A percentile compares a stretch with the other conserved stretches of the same genome.
phyloP scores from a whole-genome alignment of 2,888 invertebrate genomes.

The Molorchus minor region DNA sequence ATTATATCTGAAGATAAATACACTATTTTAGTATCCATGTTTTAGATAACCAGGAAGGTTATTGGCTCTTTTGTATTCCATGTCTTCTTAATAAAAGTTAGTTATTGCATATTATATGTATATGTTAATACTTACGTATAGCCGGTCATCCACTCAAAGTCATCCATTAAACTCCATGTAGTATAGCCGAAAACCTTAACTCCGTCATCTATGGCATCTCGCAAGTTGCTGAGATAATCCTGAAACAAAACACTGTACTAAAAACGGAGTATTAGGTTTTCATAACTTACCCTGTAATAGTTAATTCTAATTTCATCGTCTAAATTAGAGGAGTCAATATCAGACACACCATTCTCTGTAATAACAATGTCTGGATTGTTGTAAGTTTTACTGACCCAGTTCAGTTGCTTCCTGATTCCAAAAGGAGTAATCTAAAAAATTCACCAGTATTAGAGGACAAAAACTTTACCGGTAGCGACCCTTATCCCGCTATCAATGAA shows the following conservation, averaged over 20 bases:
- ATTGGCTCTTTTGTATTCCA: no score
- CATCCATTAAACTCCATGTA: constrained; percentile 47
- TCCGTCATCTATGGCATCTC: constrained; percentile 42
- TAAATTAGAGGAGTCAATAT: constrained; percentile 57
- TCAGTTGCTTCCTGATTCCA: constrained; percentile 66
- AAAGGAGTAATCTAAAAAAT: constrained; percentile 65
- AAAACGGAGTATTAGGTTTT: constrained; percentile 1
- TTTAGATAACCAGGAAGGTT: no score
- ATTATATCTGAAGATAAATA: no score
- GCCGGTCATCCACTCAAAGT: constrained; percentile 46
- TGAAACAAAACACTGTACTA: constrained; percentile 20
- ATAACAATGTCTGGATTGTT: constrained; percentile 66
- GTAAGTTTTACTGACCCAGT: constrained; percentile 55
- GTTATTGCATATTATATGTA: no score
- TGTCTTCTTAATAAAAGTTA: no score
- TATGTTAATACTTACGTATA: constrained; percentile 41
- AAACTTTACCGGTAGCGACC: background rate
- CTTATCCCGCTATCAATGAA: background rate
- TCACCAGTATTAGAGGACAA: background rate
- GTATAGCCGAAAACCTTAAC: constrained; percentile 44
- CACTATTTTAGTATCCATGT: no score
- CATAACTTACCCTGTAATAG: constrained; percentile 28
- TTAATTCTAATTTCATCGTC: constrained; percentile 22
- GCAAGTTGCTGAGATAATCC: constrained; percentile 39
- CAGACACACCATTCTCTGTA: constrained; percentile 69